Percentiles rank a stretch among this genome's conserved stretches.
Conservation (phyloP, 2,888 invertebrate species). For the Girardia tigrina region DNA sequence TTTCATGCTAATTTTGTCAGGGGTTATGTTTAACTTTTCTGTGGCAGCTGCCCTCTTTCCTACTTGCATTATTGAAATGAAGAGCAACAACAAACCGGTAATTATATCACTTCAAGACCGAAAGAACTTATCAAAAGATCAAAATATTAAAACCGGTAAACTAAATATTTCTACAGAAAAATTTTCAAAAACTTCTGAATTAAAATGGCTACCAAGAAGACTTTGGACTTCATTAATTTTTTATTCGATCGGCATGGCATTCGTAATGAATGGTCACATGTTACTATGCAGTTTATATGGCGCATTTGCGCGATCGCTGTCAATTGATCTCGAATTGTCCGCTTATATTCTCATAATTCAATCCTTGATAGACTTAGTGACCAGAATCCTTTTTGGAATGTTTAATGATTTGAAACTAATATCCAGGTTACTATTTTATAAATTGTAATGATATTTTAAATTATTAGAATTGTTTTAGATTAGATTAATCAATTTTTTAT, state of each 20-base stretch:
- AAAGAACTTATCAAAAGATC: background rate
- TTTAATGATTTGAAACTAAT: background rate
- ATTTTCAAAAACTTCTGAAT: background rate
- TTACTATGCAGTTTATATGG: background rate
- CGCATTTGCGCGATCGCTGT: background rate
- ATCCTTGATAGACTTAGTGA: background rate
- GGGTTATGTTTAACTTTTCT: background rate
- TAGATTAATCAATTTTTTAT: no score
- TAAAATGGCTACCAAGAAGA: background rate
- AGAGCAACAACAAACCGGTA: background rate
- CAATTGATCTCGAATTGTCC: background rate
- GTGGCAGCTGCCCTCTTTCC: background rate
- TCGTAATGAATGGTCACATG: background rate
- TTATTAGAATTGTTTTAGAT: no score
- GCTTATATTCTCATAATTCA: background rate
- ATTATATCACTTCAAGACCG: background rate
- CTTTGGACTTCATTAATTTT: background rate
- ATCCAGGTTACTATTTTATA: background rate
- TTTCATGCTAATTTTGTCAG: background rate
- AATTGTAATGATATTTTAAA: no score
- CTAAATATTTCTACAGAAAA: background rate
- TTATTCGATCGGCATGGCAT: background rate
- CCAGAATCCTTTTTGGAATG: background rate
- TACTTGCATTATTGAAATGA: background rate
- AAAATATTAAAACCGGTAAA: background rate